Evolutionary conservation across 2,888 invertebrate genomes (phyloP).

Genomic region (Metopia argyrocephala): DNA sequence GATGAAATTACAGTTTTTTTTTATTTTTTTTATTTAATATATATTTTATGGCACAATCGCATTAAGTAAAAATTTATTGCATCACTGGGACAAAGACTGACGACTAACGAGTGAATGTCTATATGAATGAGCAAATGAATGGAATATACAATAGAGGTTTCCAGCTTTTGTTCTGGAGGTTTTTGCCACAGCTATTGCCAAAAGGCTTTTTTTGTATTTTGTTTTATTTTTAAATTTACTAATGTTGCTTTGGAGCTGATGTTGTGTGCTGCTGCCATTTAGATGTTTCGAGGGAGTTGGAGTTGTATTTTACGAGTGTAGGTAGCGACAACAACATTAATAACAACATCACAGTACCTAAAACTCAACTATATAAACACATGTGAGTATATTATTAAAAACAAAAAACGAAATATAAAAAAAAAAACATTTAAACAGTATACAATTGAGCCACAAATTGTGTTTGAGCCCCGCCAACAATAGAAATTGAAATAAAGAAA

Average conservation of each 20-base stretch:
- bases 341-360: conserved; percentile 32
- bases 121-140: neutral
- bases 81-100: conserved; percentile 60
- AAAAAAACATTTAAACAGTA: no score
- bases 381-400: conserved; percentile 48
- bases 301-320: conserved; percentile 53
- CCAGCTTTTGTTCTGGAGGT: conserved; percentile 25
- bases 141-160: conserved; percentile 28
- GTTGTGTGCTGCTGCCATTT: conserved; percentile 2
- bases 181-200: conserved; percentile 57
- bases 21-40: neutral
- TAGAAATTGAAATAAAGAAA: conserved; percentile 47
- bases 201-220: conserved; percentile 28
- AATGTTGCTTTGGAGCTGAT: conserved; percentile 19
- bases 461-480: conserved; percentile 14
- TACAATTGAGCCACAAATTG: no score
- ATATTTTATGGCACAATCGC: conserved; percentile 62
- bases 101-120: conserved; percentile 25
- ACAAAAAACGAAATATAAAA: neutral
- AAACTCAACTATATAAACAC: conserved; percentile 50
- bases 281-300: conserved; percentile 40
- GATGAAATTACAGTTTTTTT: conserved; percentile 52
- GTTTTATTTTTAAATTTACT: neutral
- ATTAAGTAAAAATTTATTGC: conserved; percentile 65
- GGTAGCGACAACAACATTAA: conserved; percentile 43